phyloP scores from a whole-genome alignment of 2,888 invertebrate species.

The Julus scandinavius region DNA sequence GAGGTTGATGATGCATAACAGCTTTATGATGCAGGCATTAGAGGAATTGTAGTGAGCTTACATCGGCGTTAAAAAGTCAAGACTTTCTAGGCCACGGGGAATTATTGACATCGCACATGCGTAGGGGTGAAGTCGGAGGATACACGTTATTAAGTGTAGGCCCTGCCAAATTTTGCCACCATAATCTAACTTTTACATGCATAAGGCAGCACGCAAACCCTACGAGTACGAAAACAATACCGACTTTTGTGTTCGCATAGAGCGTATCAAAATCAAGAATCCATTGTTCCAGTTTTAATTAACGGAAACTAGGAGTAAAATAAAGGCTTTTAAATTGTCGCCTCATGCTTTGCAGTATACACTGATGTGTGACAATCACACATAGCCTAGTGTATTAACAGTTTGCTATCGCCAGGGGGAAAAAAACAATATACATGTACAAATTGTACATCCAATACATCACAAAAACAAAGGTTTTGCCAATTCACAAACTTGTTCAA shows the following conservation, averaged over 20 bases:
- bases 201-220: not conserved
- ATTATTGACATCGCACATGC: slow-evolving; percentile 18
- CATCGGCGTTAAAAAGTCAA: slow-evolving; percentile 17
- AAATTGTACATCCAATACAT: too few relatives aligned
- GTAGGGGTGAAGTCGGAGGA: not conserved
- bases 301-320: not conserved
- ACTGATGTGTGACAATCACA: too few relatives aligned
- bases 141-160: not conserved
- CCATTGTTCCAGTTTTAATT: not conserved
- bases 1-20: slow-evolving; percentile 39
- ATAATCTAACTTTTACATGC: slow-evolving; percentile 1
- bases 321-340: not conserved
- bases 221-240: not conserved
- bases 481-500: too few relatives aligned
- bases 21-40: slow-evolving; percentile 29
- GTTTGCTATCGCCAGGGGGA: too few relatives aligned
- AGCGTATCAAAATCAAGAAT: not conserved
- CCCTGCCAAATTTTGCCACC: slow-evolving; percentile 28
- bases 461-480: too few relatives aligned
- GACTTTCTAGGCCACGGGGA: not conserved
- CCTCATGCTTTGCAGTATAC: not conserved
- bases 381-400: too few relatives aligned
- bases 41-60: slow-evolving; percentile 6
- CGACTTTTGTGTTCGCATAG: not conserved
- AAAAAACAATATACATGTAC: too few relatives aligned